A percentile compares a stretch with the other conserved stretches of the same genome.
Conservation (phyloP, 2,113 vertebrate species). For the Dermatemys mawii region DNA sequence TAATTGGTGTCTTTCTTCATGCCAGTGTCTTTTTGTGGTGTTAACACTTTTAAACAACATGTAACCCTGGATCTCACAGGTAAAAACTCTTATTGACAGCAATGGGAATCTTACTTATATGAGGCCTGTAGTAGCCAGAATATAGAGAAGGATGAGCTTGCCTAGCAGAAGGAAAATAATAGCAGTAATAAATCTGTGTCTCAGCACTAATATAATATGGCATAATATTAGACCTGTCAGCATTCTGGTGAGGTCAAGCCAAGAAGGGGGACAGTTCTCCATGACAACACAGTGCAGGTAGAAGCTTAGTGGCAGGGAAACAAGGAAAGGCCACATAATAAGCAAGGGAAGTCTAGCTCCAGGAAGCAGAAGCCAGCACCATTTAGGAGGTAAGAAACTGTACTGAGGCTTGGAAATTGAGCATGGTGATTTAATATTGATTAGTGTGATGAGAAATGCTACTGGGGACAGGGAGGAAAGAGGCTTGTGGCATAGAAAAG, state of each 20-base stretch:
- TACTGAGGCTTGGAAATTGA: background rate
- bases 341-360: background rate
- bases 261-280: background rate
- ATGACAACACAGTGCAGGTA: background rate
- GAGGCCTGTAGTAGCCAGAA: background rate
- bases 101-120: background rate
- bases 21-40: conserved; percentile 44
- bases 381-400: background rate
- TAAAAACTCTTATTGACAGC: conserved; percentile 38
- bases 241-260: background rate
- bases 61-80: background rate
- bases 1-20: conserved; percentile 51
- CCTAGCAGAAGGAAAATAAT: background rate
- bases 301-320: background rate
- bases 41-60: conserved; percentile 35
- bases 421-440: background rate
- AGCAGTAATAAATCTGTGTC: background rate
- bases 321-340: background rate
- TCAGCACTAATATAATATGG: background rate
- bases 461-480: background rate
- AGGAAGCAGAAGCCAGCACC: background rate
- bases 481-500: background rate
- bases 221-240: background rate
- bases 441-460: background rate
- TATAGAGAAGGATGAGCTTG: background rate